Evolutionary conservation across 1,140 invertebrate species (phyloP).

Genomic region (Apocrypta bakeri): DNA sequence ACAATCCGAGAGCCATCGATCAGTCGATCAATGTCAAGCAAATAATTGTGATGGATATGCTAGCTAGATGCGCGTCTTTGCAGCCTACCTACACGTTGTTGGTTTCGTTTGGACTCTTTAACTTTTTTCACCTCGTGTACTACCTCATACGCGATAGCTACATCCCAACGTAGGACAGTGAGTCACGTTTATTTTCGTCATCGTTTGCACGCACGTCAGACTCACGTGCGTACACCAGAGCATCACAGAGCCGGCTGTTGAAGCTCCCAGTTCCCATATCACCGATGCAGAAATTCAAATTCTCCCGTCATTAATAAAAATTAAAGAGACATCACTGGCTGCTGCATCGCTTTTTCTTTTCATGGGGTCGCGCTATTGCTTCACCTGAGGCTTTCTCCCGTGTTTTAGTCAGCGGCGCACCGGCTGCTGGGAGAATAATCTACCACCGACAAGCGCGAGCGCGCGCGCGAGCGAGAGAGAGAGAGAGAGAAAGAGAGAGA

Average conservation of each 20-base stretch:
- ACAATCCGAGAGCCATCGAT: conserved; percentile 35
- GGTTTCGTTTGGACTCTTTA: not conserved
- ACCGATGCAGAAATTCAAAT: conserved; percentile 75
- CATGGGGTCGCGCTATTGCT: conserved; percentile 52
- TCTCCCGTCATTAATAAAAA: conserved; percentile 74
- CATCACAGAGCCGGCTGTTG: too few species aligned
- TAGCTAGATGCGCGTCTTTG: too few species aligned
- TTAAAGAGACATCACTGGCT: conserved; percentile 73
- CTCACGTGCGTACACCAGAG: too few species aligned
- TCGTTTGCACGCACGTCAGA: not conserved
- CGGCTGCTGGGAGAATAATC: conserved; percentile 24
- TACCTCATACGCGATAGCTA: not conserved
- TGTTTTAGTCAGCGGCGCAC: conserved; percentile 1
- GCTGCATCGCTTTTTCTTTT: conserved; percentile 25
- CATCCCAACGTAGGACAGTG: not conserved
- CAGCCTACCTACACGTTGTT: not conserved
- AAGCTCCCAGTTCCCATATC: conserved; percentile 70
- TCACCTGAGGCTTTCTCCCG: not conserved
- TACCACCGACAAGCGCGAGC: not conserved
- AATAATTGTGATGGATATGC: conserved; percentile 35
- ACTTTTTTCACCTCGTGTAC: not conserved
- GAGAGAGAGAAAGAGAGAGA: too few species aligned
- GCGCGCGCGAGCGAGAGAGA: not conserved
- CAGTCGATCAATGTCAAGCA: conserved; percentile 7
- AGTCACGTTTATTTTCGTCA: conserved; percentile 10